A percentile compares a stretch with the other conserved stretches of the same genome.
These are phyloP conservation scores for Lagocephalus sceleratus DNA, from an alignment of 2,797 vertebrate genomes.

Conservation along the genomic window DNA sequence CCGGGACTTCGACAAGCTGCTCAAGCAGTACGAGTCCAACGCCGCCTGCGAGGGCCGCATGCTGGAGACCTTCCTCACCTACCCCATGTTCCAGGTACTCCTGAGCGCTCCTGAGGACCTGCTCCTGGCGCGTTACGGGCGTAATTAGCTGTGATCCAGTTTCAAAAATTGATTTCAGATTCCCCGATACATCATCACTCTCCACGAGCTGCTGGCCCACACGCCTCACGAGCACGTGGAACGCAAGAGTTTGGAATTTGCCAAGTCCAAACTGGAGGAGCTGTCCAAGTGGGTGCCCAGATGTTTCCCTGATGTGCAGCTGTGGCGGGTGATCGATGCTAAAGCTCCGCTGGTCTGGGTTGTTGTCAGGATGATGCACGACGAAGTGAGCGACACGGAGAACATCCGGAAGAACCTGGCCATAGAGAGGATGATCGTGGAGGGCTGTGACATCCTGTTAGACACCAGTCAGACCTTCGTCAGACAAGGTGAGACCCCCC, in stretches of 20 bases:
- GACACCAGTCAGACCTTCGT: slow-evolving; percentile 95
- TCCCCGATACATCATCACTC: slow-evolving; percentile 93
- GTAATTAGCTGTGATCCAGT: no score
- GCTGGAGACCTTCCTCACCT: slow-evolving; percentile 93
- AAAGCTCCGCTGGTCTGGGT: neutral
- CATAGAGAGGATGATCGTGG: slow-evolving; percentile 93
- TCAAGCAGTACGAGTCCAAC: slow-evolving; percentile 93
- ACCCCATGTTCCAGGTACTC: slow-evolving; percentile 93
- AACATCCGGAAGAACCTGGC: slow-evolving; percentile 96
- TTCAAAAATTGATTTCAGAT: slow-evolving; percentile 71
- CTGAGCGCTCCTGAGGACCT: neutral
- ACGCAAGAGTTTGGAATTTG: slow-evolving; percentile 91
- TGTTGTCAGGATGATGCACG: slow-evolving; percentile 88
- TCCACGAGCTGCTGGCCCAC: slow-evolving; percentile 93
- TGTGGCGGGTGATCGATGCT: rapidly evolving
- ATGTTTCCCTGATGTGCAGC: rapidly evolving
- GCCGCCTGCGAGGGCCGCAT: slow-evolving; percentile 89
- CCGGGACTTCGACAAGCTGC: slow-evolving; percentile 93
- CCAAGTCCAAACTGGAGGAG: slow-evolving; percentile 93
- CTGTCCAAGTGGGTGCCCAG: slow-evolving; percentile 75
- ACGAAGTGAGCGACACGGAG: slow-evolving; percentile 95
- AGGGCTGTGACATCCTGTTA: slow-evolving; percentile 92
- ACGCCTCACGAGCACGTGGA: slow-evolving; percentile 93
- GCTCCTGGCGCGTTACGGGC: no score
- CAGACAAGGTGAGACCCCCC: slow-evolving; percentile 84